These are phyloP conservation scores for Naja naja DNA, from an alignment of 2,113 vertebrate species.

Conservation along the genomic window DNA sequence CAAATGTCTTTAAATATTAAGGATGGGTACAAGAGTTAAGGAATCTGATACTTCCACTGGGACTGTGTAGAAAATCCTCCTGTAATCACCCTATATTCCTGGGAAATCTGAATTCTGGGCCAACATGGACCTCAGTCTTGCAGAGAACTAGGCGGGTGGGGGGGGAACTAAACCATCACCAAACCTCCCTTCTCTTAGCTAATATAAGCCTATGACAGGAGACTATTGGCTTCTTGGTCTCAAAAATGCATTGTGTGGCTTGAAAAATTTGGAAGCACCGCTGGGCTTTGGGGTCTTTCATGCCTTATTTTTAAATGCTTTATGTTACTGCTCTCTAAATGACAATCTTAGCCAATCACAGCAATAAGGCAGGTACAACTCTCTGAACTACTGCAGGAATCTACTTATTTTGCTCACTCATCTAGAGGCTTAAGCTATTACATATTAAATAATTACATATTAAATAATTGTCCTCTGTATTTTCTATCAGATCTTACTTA, in stretches of 20 bases:
- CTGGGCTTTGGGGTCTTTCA: not conserved
- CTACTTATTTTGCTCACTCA: not conserved
- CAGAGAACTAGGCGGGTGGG: not conserved
- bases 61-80: not conserved
- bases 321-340: not conserved
- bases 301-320: not conserved
- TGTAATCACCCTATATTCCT: not conserved
- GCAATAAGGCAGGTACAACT: not conserved
- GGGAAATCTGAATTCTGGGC: not conserved
- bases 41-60: slow-evolving; percentile 3
- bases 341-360: not conserved
- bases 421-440: not conserved
- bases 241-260: too few species aligned
- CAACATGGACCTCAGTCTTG: not conserved
- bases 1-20: slow-evolving; percentile 14
- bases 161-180: not conserved
- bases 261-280: not conserved
- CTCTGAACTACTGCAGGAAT: not conserved
- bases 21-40: not conserved
- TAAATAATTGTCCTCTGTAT: not conserved
- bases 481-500: not conserved
- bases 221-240: too few species aligned
- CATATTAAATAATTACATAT: too few species aligned
- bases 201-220: not conserved
- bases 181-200: not conserved